Percentiles rank a stretch among this genome's conserved stretches.
These are phyloP conservation scores for Eurosta solidaginis DNA, from an alignment of 1,140 invertebrate genomes.

Conservation along the genomic window DNA sequence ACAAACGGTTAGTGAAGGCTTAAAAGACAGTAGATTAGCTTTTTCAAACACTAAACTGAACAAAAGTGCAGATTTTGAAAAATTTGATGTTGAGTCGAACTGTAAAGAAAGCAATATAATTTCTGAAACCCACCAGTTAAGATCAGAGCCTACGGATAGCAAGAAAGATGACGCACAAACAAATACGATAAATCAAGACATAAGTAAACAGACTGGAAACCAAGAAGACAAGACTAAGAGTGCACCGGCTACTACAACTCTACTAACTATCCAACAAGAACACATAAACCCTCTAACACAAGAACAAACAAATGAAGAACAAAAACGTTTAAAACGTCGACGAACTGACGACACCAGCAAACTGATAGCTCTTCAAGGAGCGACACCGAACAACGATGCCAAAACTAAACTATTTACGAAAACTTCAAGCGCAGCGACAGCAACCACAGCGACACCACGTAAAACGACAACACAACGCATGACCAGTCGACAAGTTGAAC, in stretches of 20 bases:
- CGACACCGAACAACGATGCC: background rate
- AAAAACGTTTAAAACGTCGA: background rate
- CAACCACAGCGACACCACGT: background rate
- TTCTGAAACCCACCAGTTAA: background rate
- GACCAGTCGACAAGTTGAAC: conserved; percentile 24
- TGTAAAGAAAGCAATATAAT: background rate
- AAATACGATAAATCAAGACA: no score
- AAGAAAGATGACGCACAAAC: no score
- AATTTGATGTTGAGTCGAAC: background rate
- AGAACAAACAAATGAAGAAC: background rate
- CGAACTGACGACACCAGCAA: background rate
- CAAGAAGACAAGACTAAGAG: no score
- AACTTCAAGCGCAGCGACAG: background rate
- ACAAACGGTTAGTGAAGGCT: background rate
- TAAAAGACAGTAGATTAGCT: background rate
- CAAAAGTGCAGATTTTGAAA: background rate
- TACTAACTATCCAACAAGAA: no score
- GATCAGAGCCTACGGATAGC: no score
- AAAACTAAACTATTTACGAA: background rate
- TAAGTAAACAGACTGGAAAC: no score
- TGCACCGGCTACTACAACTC: no score
- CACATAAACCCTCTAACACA: background rate
- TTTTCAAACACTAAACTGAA: background rate
- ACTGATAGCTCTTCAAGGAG: background rate
- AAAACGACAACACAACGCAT: background rate